phyloP scores from a whole-genome alignment of 2,888 invertebrate genomes.

The Apocheima hispidaria region DNA sequence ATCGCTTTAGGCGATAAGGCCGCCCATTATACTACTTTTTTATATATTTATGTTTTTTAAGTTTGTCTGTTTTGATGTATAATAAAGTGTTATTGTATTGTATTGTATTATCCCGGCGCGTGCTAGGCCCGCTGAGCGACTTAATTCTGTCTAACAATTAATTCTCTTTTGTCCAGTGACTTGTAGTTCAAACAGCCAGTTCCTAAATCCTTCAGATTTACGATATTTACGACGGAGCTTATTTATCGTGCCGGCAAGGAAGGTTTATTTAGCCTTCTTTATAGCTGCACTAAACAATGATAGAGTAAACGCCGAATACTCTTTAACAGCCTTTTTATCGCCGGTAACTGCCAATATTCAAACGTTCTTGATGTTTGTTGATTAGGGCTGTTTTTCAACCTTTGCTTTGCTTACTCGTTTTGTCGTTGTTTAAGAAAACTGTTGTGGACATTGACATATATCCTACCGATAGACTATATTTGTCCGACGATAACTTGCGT shows the following conservation, averaged over 20 bases:
- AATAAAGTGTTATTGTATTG: too few species aligned
- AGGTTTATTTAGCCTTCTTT: constrained; percentile 50
- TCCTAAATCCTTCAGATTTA: constrained; percentile 45
- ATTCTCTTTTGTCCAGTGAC: constrained; percentile 4
- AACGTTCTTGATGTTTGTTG: constrained; percentile 36
- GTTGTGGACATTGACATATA: too few species aligned
- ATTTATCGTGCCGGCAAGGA: constrained; percentile 20
- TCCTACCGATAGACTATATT: too few species aligned
- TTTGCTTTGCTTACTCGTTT: constrained; percentile 11
- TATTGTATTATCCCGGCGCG: too few species aligned
- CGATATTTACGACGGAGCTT: constrained; percentile 34
- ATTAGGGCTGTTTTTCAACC: constrained; percentile 23
- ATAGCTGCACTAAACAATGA: constrained; percentile 56
- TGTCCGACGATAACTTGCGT: too few species aligned
- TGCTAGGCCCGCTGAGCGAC: too few species aligned
- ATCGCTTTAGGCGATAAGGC: too few species aligned
- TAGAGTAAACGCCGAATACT: constrained; percentile 46
- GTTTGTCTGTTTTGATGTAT: too few species aligned
- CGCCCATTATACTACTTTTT: too few species aligned
- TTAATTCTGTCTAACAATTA: not conserved
- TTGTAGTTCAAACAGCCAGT: constrained; percentile 10
- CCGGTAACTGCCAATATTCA: constrained; percentile 33
- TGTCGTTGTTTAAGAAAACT: not conserved
- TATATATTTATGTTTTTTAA: too few species aligned
- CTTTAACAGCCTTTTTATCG: constrained; percentile 35